Evolutionary conservation across 1,140 invertebrate genomes (phyloP), one percentile per base, ranked within the genome.

Genomic region (Zeugodacus cucurbitae): DNA sequence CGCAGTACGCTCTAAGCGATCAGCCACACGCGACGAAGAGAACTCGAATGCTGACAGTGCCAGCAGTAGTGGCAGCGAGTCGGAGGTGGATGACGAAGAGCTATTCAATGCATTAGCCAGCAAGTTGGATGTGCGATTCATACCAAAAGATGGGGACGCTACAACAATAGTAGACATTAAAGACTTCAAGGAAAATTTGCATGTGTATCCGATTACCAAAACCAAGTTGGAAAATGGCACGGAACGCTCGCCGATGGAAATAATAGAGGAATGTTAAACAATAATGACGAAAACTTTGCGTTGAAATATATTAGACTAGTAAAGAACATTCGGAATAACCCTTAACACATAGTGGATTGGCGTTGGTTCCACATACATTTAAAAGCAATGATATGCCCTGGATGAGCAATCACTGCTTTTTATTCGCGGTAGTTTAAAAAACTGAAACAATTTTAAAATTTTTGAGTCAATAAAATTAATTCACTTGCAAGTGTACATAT

Each of bases 161-260:
- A 88, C 88, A 20, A 90, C 91, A 32, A 93, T 93, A 85, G 78
- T 90, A 2, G 90, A 93, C 70, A 92, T 93, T 48, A 82, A 86
- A 14, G 90, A 93, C 8, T 93, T 93, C 48, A 94, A 94, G 64
- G 89, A 90, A 26, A 87, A 85, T 48, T 88, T 94, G 2, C 89
- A 92, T 44, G 89, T 92, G 1, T 94, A 91, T 90, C 94, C 94
- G 32, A 89, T 90, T 41, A 89, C 88, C 0, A 89, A 90, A 86
- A 88, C 37, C 8, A 89, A 87, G 87, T 44, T 88, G 22, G 88
- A 88, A 82, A 78, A 88, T 37, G 34, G 44, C 86, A n/a, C 48
- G 14, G 32, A 48, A n/a, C 34, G 87, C 17, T 29, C 59, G 20
- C 54, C 70, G 7, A 88, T 88, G 88, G 88, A 88, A 34, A 88